These are phyloP conservation scores for Naja naja DNA, from an alignment of 2,113 vertebrate species.

Conservation along the genomic window DNA sequence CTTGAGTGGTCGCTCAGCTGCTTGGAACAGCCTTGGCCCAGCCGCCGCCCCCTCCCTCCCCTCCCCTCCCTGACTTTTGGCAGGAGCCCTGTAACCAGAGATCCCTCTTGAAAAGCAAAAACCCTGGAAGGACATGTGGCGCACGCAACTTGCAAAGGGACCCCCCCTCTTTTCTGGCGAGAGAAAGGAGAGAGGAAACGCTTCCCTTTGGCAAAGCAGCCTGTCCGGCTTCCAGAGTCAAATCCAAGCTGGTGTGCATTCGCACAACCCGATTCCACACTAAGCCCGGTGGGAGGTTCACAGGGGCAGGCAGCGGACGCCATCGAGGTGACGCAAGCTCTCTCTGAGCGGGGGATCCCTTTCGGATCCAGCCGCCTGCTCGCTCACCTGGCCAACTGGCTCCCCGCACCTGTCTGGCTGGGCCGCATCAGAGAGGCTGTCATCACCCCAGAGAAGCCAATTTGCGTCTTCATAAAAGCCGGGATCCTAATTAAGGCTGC, in stretches of 20 bases:
- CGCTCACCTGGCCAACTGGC: neutral
- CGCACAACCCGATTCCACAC: neutral
- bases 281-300: neutral
- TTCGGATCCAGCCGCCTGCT: neutral
- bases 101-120: neutral
- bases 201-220: neutral
- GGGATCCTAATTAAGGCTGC: neutral
- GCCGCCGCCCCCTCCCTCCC: fast-evolving
- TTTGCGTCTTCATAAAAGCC: neutral
- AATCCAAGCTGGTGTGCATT: neutral
- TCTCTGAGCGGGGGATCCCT: neutral
- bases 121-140: neutral
- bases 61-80: neutral
- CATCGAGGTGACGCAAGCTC: neutral
- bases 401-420: neutral
- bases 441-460: neutral
- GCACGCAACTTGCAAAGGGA: neutral
- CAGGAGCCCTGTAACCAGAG: neutral
- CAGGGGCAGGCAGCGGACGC: neutral
- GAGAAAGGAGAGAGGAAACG: too few relatives aligned
- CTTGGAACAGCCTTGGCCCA: neutral
- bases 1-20: too few relatives aligned
- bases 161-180: neutral
- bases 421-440: neutral
- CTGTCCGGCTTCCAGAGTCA: fast-evolving